Base-by-base conservation (phyloP, 2,797 vertebrate species). In the Onychomys arenicola region DNA sequence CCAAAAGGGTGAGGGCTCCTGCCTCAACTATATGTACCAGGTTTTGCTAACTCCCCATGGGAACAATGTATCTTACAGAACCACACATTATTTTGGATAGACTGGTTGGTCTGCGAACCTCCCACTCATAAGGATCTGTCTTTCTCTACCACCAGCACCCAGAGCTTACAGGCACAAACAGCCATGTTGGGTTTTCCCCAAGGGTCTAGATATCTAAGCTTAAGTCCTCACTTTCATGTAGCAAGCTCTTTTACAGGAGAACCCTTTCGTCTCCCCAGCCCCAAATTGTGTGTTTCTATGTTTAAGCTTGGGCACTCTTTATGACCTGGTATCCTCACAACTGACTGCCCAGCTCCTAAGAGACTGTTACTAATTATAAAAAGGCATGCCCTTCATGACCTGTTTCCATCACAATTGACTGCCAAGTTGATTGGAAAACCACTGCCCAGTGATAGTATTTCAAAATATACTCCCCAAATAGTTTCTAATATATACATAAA, bases 51-150 rank as follows among this genome's bases (percentile, higher is more conserved):
- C 14, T 55, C 52, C 52, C 52, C 52, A 55, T 55, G 4, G 52
- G 52, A 55, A 55, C 52, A 55, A 55, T 13, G 14, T 55, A 27
- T 52, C 6, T n/a, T 52, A 52, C 21, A 49, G 43, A 65, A 69
- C 1, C 12, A n/a, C 12, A 69, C 27, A 65, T 9, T 34, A n/a
- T 52, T 65, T 55, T 13, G 17, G 23, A 16, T 69, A 71, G 46
- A 71, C 17, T 67, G 19, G 2, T 49, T 85, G 43, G 10, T 29
- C 10, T 34, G 6, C 34, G 40, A n/a, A 4, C 40, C 34, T 69
- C 34, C 8, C 16, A 6, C 16, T 1, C 37, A 13, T 14, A 25
- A 5, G 5, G 32, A 32, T 65, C 1, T 34, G 10, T 7, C 19
- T 67, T 16, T 49, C 43, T 67, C 43, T 46, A 12, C 34, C 19